Evolutionary conservation across 2,797 vertebrate genomes (phyloP).

Genomic region (Myotis daubentonii): DNA sequence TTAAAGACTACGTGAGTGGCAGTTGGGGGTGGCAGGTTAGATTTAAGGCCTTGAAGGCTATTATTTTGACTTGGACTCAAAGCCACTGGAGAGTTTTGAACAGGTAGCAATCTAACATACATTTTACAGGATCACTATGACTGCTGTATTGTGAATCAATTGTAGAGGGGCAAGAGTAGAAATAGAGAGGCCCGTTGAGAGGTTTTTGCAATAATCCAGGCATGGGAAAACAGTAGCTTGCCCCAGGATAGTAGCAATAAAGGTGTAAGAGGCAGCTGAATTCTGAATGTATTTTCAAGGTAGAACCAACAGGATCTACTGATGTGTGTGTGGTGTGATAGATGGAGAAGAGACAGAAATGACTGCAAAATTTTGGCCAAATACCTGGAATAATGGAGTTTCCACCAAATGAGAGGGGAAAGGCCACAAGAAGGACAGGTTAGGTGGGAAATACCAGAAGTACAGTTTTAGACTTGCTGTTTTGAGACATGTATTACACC

Average conservation of each 20-base stretch:
- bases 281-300: background rate
- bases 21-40: background rate
- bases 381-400: background rate
- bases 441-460: background rate
- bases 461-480: conserved; percentile 48
- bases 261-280: background rate
- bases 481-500: background rate
- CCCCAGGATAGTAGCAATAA: background rate
- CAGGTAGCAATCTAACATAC: background rate
- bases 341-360: background rate
- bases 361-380: background rate
- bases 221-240: background rate
- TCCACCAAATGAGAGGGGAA: background rate
- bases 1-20: background rate
- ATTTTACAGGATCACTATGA: background rate
- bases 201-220: background rate
- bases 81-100: background rate
- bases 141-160: background rate
- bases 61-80: background rate
- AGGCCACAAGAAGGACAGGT: background rate
- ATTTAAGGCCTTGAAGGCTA: background rate
- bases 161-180: background rate
- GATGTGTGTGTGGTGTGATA: background rate
- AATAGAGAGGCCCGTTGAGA: background rate
- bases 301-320: background rate